Conservation (phyloP, 2,113 vertebrate genomes). For the Lontra canadensis region DNA sequence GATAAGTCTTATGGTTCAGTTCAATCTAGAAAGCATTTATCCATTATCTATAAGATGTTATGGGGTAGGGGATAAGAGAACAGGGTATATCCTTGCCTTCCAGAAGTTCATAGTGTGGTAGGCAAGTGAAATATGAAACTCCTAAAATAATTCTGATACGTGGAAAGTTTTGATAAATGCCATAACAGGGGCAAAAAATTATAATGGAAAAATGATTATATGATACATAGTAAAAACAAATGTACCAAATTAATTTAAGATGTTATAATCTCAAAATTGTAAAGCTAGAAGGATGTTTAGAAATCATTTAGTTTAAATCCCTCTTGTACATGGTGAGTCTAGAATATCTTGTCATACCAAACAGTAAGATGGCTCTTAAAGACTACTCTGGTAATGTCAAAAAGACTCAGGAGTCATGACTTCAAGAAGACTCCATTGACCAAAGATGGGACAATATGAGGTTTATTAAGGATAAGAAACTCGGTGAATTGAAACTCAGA, state of each 20-base stretch:
- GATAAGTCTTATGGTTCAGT: neutral
- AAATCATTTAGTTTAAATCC: neutral
- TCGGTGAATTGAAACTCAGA: neutral
- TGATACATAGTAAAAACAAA: neutral
- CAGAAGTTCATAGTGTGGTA: neutral
- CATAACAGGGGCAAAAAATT: neutral
- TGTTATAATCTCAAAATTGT: neutral
- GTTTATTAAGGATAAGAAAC: neutral
- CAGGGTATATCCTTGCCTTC: neutral
- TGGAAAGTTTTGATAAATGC: neutral
- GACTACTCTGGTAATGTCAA: neutral
- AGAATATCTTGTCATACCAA: neutral
- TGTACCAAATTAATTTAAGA: neutral
- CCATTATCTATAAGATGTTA: neutral
- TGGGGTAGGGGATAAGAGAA: neutral
- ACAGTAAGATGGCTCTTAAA: neutral
- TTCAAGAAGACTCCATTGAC: neutral
- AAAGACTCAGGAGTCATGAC: neutral
- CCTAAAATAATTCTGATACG: neutral
- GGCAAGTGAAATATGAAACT: neutral
- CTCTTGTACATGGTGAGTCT: neutral
- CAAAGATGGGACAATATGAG: neutral
- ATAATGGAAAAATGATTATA: neutral
- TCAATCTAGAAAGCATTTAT: neutral
- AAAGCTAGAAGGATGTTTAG: neutral